A percentile compares a stretch with the other conserved stretches of the same genome.
phyloP scores from a whole-genome alignment of 2,113 vertebrate species.

The Neolamprologus kungweensis region DNA sequence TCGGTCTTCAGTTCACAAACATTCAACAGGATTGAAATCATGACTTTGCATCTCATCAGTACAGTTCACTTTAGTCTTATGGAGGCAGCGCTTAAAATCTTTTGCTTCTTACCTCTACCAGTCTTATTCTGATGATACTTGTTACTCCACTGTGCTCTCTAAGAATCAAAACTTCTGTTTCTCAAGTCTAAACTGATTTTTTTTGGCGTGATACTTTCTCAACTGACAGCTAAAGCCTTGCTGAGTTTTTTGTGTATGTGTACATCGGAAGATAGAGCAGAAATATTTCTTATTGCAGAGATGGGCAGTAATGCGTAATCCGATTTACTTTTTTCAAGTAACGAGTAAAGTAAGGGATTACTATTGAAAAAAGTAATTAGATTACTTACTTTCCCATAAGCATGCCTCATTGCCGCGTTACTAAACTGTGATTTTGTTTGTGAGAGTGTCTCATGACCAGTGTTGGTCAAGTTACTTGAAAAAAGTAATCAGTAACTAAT shows the following conservation, averaged over 20 bases:
- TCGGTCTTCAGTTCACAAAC: neutral
- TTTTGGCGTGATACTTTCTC: neutral
- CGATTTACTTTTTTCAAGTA: neutral
- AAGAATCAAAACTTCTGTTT: neutral
- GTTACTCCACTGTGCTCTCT: neutral
- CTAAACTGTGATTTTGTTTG: neutral
- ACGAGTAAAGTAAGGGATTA: neutral
- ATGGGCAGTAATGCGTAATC: neutral
- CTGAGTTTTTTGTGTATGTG: neutral
- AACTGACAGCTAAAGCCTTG: neutral
- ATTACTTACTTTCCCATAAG: neutral
- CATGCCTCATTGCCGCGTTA: rapidly evolving
- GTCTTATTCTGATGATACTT: neutral
- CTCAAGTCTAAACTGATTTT: neutral
- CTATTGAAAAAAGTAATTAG: neutral
- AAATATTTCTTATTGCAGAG: neutral
- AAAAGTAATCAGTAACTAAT: too few relatives aligned
- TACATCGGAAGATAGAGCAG: rapidly evolving
- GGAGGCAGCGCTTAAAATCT: neutral
- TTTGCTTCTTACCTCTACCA: neutral
- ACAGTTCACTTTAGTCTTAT: neutral
- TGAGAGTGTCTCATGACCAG: neutral
- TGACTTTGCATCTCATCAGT: rapidly evolving
- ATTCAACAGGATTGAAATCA: neutral
- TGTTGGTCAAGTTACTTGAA: too few relatives aligned